phyloP scores from a whole-genome alignment of 2,113 vertebrate genomes.

The Syrrhaptes paradoxus region DNA sequence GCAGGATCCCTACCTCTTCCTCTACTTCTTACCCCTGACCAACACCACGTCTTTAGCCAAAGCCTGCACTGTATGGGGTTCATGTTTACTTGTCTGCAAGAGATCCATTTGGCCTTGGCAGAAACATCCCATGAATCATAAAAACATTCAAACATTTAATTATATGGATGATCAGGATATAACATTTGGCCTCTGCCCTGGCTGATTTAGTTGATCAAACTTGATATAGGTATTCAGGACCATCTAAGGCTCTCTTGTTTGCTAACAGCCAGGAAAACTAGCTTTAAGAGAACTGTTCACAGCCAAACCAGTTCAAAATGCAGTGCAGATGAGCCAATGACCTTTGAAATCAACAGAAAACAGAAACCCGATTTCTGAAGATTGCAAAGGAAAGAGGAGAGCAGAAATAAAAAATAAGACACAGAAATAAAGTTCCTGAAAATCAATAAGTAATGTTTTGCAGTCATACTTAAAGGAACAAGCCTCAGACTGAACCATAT shows the following conservation, averaged over 20 bases:
- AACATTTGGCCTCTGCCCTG: neutral
- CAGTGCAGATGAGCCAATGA: neutral
- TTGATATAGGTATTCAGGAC: neutral
- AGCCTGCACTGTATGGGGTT: neutral
- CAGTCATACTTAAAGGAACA: neutral
- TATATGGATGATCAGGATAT: neutral
- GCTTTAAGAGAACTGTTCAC: neutral
- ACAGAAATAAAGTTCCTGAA: neutral
- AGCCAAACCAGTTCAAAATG: neutral
- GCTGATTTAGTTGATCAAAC: neutral
- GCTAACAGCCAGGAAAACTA: neutral
- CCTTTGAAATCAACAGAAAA: neutral
- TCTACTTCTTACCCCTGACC: neutral
- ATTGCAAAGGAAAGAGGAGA: neutral
- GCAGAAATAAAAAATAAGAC: neutral
- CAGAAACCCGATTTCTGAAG: neutral
- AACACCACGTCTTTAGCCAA: neutral
- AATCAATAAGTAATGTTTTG: neutral
- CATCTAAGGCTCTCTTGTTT: neutral
- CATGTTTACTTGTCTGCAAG: neutral
- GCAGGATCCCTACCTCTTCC: neutral
- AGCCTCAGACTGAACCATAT: neutral
- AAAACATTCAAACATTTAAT: neutral
- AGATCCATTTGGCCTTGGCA: neutral
- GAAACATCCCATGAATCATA: neutral